These are phyloP conservation scores for Chrysochloris asiatica DNA, from an alignment of 2,113 vertebrate species.

Conservation along the genomic window DNA sequence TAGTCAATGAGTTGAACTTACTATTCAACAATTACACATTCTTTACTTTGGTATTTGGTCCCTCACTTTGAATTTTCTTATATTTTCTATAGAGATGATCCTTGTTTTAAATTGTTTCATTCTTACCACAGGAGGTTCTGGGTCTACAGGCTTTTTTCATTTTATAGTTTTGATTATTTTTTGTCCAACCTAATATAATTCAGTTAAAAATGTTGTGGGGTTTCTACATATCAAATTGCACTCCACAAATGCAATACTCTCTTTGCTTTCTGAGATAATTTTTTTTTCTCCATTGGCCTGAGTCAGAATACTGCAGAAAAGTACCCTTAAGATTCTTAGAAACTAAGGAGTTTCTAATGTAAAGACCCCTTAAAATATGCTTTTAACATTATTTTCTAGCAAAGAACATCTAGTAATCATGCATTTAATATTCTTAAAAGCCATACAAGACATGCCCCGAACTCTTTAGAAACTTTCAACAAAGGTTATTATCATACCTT, in stretches of 20 bases:
- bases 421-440: slow-evolving; percentile 3
- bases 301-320: not conserved
- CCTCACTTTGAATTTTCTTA: not conserved
- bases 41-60: not conserved
- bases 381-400: not conserved
- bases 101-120: slow-evolving; percentile 5
- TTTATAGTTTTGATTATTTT: too few relatives aligned
- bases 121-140: not conserved
- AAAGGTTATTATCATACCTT: not conserved
- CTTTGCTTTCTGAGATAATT: not conserved
- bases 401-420: not conserved
- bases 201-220: slow-evolving; percentile 1
- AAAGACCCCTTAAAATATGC: not conserved
- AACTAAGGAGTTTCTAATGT: not conserved
- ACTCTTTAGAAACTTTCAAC: slow-evolving; percentile 12
- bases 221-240: slow-evolving; percentile 37
- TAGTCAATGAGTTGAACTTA: too few relatives aligned
- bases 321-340: not conserved
- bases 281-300: not conserved
- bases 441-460: not conserved
- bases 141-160: not conserved
- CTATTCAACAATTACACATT: not conserved
- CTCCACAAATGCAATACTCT: not conserved
- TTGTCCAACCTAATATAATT: not conserved
- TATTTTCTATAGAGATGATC: not conserved